Percentiles rank a stretch among this genome's conserved stretches.
These are phyloP conservation scores for Napeogenes sylphis DNA, from an alignment of 2,888 invertebrate species.

Conservation along the genomic window DNA sequence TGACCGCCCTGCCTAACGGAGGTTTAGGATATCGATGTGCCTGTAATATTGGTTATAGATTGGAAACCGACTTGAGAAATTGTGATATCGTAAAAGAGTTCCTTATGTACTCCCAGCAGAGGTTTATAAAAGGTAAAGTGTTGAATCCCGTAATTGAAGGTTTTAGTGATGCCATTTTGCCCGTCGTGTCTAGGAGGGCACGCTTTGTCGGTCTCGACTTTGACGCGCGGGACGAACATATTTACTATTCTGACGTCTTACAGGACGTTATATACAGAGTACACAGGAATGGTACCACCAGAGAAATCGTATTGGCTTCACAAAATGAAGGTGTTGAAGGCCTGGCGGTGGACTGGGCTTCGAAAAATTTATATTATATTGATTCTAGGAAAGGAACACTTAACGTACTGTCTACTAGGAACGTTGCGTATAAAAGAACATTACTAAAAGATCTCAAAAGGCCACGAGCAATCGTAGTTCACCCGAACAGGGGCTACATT, in stretches of 20 bases:
- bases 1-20: constrained; percentile 85
- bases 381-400: constrained; percentile 96
- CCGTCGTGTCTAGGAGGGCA: constrained; percentile 93
- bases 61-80: constrained; percentile 85
- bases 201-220: constrained; percentile 97
- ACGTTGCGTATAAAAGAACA: constrained; percentile 89
- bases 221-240: constrained; percentile 91
- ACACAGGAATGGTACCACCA: constrained; percentile 86
- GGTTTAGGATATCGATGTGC: constrained; percentile 93
- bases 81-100: constrained; percentile 92
- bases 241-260: constrained; percentile 98
- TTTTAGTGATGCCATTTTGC: constrained; percentile 96
- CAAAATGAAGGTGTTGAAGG: constrained; percentile 99
- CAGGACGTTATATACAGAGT: constrained; percentile 95
- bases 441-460: constrained; percentile 92
- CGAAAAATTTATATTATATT: constrained; percentile 96
- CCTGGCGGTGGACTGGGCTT: constrained; percentile 96
- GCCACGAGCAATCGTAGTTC: constrained; percentile 96
- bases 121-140: constrained; percentile 96
- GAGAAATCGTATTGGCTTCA: constrained; percentile 94
- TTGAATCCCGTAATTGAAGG: constrained; percentile 91
- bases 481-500: constrained; percentile 95
- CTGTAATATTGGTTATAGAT: constrained; percentile 91
- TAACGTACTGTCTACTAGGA: constrained; percentile 92
- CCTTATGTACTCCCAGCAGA: constrained; percentile 95